Conservation (phyloP, 2,113 vertebrate species). For the Typhlomys cinereus region DNA sequence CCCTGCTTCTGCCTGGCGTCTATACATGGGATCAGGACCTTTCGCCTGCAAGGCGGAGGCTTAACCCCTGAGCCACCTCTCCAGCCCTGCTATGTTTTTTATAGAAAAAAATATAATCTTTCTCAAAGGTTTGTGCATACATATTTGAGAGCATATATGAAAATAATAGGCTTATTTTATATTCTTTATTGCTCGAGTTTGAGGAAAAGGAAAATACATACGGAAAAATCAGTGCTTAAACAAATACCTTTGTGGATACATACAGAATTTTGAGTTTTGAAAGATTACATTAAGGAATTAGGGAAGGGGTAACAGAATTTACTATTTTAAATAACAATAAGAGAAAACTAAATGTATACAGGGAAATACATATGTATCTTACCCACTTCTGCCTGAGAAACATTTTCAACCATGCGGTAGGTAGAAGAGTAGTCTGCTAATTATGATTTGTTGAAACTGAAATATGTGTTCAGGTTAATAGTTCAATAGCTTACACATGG, state of each 20-base stretch:
- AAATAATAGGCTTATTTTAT: not conserved
- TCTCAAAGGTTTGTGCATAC: not conserved
- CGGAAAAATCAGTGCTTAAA: not conserved
- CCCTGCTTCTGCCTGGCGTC: too few species aligned
- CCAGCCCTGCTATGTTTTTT: too few species aligned
- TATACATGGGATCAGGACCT: too few species aligned
- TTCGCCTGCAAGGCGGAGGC: too few species aligned
- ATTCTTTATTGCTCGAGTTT: not conserved
- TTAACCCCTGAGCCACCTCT: too few species aligned
- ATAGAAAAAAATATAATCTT: not conserved
- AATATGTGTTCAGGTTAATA: conserved; percentile 32
- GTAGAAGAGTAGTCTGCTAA: not conserved
- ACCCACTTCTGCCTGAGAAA: not conserved
- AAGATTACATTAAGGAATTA: not conserved
- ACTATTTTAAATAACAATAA: not conserved
- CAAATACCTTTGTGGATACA: not conserved
- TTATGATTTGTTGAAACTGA: conserved; percentile 49
- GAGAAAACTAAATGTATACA: not conserved
- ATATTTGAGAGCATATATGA: not conserved
- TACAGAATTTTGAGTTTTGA: not conserved
- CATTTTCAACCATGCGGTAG: not conserved
- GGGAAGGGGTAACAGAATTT: not conserved
- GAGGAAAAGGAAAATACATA: not conserved
- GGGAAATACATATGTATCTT: not conserved
- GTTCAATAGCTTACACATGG: conserved; percentile 10